These are phyloP conservation scores for Oscheius sp. DNA, from an alignment of 1,140 invertebrate species.

Conservation along the genomic window DNA sequence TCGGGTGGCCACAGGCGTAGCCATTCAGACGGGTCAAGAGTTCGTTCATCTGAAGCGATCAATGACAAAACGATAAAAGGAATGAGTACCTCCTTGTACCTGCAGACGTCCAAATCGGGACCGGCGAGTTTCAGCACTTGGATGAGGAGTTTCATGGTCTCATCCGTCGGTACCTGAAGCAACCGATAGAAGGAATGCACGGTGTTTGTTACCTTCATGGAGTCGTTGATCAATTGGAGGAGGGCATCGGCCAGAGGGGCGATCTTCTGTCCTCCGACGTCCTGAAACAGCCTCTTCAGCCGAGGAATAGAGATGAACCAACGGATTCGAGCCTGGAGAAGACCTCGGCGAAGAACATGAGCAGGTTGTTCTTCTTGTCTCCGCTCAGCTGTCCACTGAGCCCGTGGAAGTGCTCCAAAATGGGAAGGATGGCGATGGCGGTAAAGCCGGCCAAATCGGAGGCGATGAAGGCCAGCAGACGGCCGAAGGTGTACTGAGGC, in stretches of 20 bases:
- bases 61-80: no score
- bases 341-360: conserved; percentile 14
- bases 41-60: neutral
- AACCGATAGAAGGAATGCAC: neutral
- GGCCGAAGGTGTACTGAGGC: neutral
- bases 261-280: neutral
- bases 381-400: neutral
- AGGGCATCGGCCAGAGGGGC: neutral
- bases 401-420: neutral
- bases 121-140: neutral
- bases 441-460: neutral
- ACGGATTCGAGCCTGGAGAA: neutral
- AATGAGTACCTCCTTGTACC: no score
- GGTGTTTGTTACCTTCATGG: neutral
- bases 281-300: neutral
- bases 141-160: neutral
- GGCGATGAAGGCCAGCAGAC: neutral
- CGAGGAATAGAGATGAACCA: neutral
- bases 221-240: neutral
- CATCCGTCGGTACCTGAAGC: neutral
- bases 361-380: neutral
- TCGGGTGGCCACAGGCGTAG: neutral
- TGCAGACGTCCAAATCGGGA: neutral
- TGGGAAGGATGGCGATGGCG: neutral
- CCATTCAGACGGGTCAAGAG: neutral